These are phyloP conservation scores for Oreohelix idahoensis DNA, from an alignment of 1,140 invertebrate species.

Conservation along the genomic window DNA sequence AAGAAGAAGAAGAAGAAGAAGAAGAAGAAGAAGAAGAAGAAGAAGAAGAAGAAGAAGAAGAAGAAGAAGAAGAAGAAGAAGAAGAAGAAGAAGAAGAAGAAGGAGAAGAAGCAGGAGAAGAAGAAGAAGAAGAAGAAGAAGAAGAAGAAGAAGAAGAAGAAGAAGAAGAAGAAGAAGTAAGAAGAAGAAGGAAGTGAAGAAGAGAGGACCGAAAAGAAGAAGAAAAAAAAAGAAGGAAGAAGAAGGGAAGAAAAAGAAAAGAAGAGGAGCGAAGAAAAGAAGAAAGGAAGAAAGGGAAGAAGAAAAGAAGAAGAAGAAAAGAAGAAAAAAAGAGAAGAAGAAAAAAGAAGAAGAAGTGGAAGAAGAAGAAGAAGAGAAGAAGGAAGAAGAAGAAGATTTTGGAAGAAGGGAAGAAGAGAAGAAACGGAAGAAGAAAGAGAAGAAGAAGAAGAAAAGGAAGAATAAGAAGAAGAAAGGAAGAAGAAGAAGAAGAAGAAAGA, in stretches of 20 bases:
- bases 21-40: too few relatives aligned
- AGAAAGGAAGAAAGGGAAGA: not conserved
- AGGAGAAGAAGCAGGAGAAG: too few relatives aligned
- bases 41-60: too few relatives aligned
- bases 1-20: too few relatives aligned
- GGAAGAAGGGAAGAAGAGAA: not conserved
- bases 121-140: not conserved
- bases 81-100: too few relatives aligned
- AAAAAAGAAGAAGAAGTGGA: too few relatives aligned
- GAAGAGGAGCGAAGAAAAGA: not conserved
- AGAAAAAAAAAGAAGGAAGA: not conserved
- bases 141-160: not conserved
- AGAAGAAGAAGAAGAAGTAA: not conserved
- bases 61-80: too few relatives aligned
- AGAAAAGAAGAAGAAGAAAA: not conserved
- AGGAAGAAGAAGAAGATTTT: not conserved
- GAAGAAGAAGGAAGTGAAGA: slow-evolving; percentile 1
- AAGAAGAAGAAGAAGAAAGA: not conserved
- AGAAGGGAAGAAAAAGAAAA: not conserved
- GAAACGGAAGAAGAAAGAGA: not conserved
- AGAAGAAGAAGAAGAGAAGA: too few relatives aligned
- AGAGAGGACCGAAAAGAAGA: not conserved
- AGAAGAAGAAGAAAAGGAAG: not conserved
- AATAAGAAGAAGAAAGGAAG: too few relatives aligned
- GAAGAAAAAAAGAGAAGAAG: too few relatives aligned